Percentiles rank a stretch among this genome's conserved stretches.
These are phyloP conservation scores for Oncorhynchus kisutch DNA, from an alignment of 2,113 vertebrate genomes.

Conservation along the genomic window DNA sequence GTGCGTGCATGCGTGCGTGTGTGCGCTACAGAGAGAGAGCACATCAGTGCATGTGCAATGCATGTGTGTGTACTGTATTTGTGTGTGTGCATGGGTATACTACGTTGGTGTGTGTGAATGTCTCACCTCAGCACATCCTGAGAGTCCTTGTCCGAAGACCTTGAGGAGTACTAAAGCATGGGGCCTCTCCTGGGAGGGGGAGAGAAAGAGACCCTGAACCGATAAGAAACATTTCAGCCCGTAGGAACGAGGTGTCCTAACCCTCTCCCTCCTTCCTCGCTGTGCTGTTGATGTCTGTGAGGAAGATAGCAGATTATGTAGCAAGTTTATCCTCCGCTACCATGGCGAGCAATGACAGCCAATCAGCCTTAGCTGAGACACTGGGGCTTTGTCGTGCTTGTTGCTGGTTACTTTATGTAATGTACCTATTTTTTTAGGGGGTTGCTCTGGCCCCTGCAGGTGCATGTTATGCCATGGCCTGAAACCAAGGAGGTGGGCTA, in stretches of 20 bases:
- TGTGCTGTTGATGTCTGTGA: conserved; percentile 70
- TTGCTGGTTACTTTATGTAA: conserved; percentile 20
- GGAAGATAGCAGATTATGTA: conserved; percentile 62
- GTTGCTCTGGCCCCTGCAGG: conserved; percentile 65
- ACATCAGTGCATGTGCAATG: neutral
- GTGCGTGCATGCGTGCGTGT: conserved; percentile 9
- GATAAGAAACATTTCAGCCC: conserved; percentile 74
- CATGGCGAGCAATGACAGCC: conserved; percentile 32
- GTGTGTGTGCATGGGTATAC: conserved; percentile 38
- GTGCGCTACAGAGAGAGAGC: neutral
- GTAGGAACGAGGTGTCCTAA: conserved; percentile 75
- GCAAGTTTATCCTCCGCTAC: conserved; percentile 25
- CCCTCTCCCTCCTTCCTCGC: conserved; percentile 55
- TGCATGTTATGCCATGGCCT: conserved; percentile 69
- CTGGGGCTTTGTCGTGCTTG: conserved; percentile 7
- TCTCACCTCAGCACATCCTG: conserved; percentile 60
- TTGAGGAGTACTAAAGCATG: conserved; percentile 73
- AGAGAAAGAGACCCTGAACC: conserved; percentile 66
- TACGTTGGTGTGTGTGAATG: conserved; percentile 20
- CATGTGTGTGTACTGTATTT: conserved; percentile 7
- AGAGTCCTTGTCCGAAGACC: conserved; percentile 85
- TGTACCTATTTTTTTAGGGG: neutral
- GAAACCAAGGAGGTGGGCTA: conserved; percentile 48
- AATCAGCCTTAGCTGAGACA: conserved; percentile 40
- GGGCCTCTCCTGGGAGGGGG: conserved; percentile 67